Evolutionary conservation across 1,140 invertebrate genomes (phyloP).

Genomic region (Drosophila equinoxialis): DNA sequence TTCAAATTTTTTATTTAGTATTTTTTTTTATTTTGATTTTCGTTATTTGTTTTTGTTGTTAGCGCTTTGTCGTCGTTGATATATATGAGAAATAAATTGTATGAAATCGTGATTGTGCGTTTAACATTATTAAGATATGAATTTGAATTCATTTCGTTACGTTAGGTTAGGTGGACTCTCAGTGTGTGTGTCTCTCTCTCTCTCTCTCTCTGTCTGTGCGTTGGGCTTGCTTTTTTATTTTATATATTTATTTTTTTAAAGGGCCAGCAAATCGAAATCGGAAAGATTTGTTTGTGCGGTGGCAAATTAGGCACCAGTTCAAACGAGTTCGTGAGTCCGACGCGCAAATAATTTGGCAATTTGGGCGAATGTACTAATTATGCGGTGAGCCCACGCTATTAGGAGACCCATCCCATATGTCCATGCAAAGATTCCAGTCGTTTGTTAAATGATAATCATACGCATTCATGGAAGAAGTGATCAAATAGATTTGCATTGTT

Average conservation of each 20-base stretch:
- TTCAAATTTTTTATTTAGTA: not conserved
- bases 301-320: not conserved
- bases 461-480: too few species aligned
- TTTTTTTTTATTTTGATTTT: not conserved
- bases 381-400: constrained; percentile 13
- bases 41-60: constrained; percentile 46
- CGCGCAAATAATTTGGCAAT: constrained; percentile 26
- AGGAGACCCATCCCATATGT: not conserved
- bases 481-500: too few species aligned
- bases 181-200: not conserved
- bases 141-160: constrained; percentile 18
- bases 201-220: not conserved
- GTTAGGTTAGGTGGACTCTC: not conserved
- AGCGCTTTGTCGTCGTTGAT: constrained; percentile 64
- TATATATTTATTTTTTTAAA: not conserved
- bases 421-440: too few species aligned
- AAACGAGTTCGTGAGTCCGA: constrained; percentile 14
- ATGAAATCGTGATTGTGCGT: constrained; percentile 63
- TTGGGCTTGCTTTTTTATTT: not conserved
- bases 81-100: constrained; percentile 63
- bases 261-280: not conserved
- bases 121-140: constrained; percentile 73
- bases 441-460: too few species aligned
- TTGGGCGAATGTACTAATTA: constrained; percentile 22
- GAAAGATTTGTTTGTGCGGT: constrained; percentile 1